These are phyloP conservation scores for Etia nguti DNA, from an alignment of 2,113 vertebrate genomes.

Conservation along the genomic window DNA sequence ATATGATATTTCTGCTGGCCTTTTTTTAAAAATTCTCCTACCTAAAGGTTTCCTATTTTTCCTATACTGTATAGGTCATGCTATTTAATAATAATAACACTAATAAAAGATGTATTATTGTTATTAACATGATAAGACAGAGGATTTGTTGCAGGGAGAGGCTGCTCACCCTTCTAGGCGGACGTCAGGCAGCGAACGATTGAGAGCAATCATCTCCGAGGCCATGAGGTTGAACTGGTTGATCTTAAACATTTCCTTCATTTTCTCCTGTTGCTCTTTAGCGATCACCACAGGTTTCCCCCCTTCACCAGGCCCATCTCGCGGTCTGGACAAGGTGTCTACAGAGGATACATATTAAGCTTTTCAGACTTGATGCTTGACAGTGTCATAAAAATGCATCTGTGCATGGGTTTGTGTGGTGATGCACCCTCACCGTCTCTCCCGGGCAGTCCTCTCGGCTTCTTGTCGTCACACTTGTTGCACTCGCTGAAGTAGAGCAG, in stretches of 20 bases:
- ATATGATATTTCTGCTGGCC: background rate
- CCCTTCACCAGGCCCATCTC: conserved; percentile 96
- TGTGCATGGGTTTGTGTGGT: background rate
- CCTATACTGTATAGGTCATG: background rate
- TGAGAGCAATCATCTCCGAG: conserved; percentile 97
- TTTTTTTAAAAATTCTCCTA: background rate
- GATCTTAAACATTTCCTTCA: conserved; percentile 99
- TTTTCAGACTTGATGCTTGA: background rate
- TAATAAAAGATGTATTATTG: background rate
- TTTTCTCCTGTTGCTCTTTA: conserved; percentile 97
- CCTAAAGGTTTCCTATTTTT: background rate
- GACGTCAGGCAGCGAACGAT: conserved; percentile 94
- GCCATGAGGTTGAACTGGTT: conserved; percentile 99
- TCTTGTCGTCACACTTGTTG: conserved; percentile 98
- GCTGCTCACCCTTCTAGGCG: conserved; percentile 93
- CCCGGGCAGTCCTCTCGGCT: conserved; percentile 86
- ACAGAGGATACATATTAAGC: conserved; percentile 17
- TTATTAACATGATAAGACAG: background rate
- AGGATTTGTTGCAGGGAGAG: background rate
- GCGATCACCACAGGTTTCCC: conserved; percentile 96
- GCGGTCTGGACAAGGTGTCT: conserved; percentile 84
- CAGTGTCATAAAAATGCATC: background rate
- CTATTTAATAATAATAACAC: background rate
- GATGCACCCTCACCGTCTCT: conserved; percentile 58
- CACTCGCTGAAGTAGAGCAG: conserved; percentile 99